Base-by-base conservation (phyloP, 2,113 vertebrate genomes). In the Elaphurus davidianus region DNA sequence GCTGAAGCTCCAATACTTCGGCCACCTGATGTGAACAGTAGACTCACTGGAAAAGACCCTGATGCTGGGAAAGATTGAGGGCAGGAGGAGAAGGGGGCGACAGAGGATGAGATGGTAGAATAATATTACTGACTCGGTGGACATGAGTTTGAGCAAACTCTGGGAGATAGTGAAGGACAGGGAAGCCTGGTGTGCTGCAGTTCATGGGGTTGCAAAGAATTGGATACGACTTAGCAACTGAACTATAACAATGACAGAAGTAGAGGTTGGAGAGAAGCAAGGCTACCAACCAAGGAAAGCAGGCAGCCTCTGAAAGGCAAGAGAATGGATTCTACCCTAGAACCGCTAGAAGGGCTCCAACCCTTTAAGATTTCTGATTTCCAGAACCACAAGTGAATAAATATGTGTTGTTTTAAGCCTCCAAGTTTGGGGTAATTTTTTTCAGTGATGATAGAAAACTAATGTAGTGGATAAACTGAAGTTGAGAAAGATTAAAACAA, bases 261-360 rank as follows among this genome's bases (percentile, higher is more conserved):
- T 47, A 27, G 54, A 86, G 47, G 2, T 3, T 43, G 13, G 81
- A 55, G 33, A 50, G 25, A 11, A 7, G 33, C 3, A 25, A 25
- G 52, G 52, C 9, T 21, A 1, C 12, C 7, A 16, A 45, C 5
- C 13, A 5, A 17, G 17, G 16, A 4, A 1, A 0, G 7, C 40
- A 50, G 23, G 19, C 6, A 16, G 27, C 60, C 45, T 50, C 52
- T 2, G 28, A 17, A 27, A 45, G 30, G 6, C 6, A 21, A 40
- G 27, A 40, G 36, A n/a, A 43, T 1, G 0, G 7, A 5, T 33
- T 79, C 23, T 59, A 45, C 87, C 52, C 60, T 5, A 12, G 3
- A 83, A n/a, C 47, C 21, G 57, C 55, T 13, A 8, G 74, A 33
- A 90, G 59, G 16, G 15, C 1, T 3, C 36, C 54, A 11, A 3